Conservation (phyloP, 2,113 vertebrate species). For the Elephas maximus region DNA sequence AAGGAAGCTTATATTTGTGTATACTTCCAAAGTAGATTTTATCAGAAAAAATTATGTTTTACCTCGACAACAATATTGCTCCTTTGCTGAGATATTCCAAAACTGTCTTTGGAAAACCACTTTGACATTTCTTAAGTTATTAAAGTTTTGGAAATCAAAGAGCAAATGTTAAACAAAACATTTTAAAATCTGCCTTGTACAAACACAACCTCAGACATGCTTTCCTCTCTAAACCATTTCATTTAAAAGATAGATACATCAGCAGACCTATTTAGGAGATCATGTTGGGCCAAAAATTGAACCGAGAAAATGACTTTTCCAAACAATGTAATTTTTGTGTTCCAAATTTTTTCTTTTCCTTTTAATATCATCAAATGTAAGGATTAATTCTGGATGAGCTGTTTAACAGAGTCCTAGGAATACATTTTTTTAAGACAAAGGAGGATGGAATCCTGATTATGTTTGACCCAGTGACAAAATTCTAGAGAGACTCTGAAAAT, state of each 20-base stretch:
- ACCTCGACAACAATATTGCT: neutral
- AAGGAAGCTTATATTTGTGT: neutral
- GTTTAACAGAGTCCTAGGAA: neutral
- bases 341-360: neutral
- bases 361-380: neutral
- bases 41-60: neutral
- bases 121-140: conserved; percentile 1
- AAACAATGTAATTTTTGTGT: neutral
- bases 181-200: neutral
- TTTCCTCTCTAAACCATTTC: neutral
- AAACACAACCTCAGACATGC: neutral
- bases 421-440: neutral
- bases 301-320: conserved; percentile 51
- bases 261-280: neutral
- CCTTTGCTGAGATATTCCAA: conserved; percentile 27
- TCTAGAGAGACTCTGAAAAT: neutral
- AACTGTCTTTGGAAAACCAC: neutral
- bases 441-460: neutral
- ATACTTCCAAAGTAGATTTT: conserved; percentile 4
- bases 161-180: neutral
- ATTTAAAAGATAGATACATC: neutral
- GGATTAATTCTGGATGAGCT: neutral
- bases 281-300: neutral
- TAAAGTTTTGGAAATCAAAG: neutral
- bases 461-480: neutral